phyloP scores from a whole-genome alignment of 2,113 vertebrate genomes.

The Seriola rivoliana region DNA sequence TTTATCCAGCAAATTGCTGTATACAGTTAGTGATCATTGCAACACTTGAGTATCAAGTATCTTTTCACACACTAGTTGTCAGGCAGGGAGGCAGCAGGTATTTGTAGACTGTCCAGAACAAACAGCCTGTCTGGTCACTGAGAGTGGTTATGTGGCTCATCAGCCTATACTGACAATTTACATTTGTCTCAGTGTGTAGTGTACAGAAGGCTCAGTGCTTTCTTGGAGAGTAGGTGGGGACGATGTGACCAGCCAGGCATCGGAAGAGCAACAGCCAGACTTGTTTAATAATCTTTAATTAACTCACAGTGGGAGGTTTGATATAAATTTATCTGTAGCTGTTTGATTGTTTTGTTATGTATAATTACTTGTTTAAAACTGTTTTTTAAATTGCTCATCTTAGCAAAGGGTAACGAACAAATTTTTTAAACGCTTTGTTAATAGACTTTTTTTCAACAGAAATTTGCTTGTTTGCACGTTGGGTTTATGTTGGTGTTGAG shows the following conservation, averaged over 20 bases:
- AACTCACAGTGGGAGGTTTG: constrained; percentile 4
- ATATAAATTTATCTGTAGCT: not conserved
- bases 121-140: no score
- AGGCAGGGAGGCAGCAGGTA: not conserved
- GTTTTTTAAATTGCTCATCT: not conserved
- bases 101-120: no score
- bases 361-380: no score
- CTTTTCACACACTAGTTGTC: not conserved
- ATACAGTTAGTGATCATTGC: not conserved
- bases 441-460: not conserved
- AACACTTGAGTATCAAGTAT: not conserved
- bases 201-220: not conserved
- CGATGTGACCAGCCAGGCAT: not conserved
- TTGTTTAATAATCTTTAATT: not conserved
- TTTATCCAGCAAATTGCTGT: not conserved
- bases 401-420: not conserved
- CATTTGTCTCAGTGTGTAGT: not conserved
- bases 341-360: no score
- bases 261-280: not conserved
- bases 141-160: not conserved
- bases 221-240: not conserved
- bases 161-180: not conserved
- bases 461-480: not conserved
- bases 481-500: not conserved
- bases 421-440: not conserved